phyloP scores from a whole-genome alignment of 37 sponge, comb jelly and placozoan genomes.

The Bolinopsis microptera region DNA sequence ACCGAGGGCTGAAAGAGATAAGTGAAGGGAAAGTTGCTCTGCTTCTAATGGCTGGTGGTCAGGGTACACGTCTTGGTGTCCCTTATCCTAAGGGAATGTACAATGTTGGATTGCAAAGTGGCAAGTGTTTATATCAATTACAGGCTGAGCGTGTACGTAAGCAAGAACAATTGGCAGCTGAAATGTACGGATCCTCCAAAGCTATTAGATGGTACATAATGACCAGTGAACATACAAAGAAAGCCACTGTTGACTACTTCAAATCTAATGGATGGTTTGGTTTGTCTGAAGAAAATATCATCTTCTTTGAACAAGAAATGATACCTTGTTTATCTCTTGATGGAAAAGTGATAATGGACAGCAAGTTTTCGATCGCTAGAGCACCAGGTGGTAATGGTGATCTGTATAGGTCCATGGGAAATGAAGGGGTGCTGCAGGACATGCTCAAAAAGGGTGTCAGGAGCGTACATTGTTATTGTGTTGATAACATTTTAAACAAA shows the following conservation, averaged over 20 bases:
- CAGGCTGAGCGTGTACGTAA: slow-evolving; percentile 92
- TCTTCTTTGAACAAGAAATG: slow-evolving; percentile 92
- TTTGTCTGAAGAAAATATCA: slow-evolving; percentile 74
- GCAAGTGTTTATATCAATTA: slow-evolving; percentile 92
- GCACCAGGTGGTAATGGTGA: slow-evolving; percentile 99
- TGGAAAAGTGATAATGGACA: slow-evolving; percentile 77
- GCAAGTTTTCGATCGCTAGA: slow-evolving; percentile 70
- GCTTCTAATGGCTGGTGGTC: slow-evolving; percentile 85
- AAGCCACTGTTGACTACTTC: slow-evolving; percentile 81
- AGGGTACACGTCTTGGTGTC: slow-evolving; percentile 92
- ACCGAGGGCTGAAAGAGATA: slow-evolving; percentile 62
- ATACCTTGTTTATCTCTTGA: slow-evolving; percentile 86
- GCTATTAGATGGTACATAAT: slow-evolving; percentile 90
- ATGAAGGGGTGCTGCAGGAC: slow-evolving; percentile 70
- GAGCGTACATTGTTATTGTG: slow-evolving; percentile 91
- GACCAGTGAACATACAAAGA: slow-evolving; percentile 95
- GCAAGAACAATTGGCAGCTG: slow-evolving; percentile 76
- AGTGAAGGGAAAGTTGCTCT: slow-evolving; percentile 74
- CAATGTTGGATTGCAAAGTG: slow-evolving; percentile 83
- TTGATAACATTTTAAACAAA: slow-evolving; percentile 96
- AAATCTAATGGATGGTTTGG: slow-evolving; percentile 85
- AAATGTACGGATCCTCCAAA: slow-evolving; percentile 68
- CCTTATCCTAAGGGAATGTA: slow-evolving; percentile 98
- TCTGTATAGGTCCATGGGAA: slow-evolving; percentile 77
- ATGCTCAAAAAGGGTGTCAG: slow-evolving; percentile 80